Evolutionary conservation across 2,113 vertebrate genomes (phyloP).

Genomic region (Nothoprocta perdicaria): DNA sequence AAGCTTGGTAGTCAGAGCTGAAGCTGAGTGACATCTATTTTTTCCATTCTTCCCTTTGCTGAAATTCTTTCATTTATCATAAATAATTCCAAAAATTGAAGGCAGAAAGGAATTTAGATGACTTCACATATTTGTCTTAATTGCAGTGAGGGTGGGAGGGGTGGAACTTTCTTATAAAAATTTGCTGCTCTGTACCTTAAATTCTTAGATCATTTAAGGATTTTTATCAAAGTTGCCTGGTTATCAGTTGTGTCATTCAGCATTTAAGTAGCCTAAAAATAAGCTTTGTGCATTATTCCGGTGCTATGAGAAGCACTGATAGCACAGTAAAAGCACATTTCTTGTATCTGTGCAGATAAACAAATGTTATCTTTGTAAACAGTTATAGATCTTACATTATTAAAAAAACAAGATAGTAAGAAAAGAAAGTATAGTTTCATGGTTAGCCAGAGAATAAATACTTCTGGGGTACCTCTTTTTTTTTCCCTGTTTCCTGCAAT

Average conservation of each 20-base stretch:
- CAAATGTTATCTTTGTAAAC: background rate
- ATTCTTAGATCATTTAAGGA: background rate
- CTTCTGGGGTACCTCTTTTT: background rate
- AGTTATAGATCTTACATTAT: background rate
- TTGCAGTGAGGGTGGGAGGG: background rate
- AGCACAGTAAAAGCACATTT: background rate
- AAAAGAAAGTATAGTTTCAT: background rate
- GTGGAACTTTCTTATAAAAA: background rate
- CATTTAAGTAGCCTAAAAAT: background rate
- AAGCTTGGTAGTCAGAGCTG: background rate
- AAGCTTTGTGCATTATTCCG: background rate
- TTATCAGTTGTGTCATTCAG: background rate
- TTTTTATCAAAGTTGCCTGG: background rate
- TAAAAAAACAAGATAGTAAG: background rate
- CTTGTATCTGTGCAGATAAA: background rate
- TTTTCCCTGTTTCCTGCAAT: background rate
- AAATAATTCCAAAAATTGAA: background rate
- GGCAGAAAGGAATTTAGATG: background rate
- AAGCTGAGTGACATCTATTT: background rate
- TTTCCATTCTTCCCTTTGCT: background rate
- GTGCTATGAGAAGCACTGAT: background rate
- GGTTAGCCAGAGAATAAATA: background rate
- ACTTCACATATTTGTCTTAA: background rate
- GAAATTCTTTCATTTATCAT: background rate
- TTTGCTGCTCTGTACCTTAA: background rate